Evolutionary conservation across 2,797 vertebrate species (phyloP).

Genomic region (Nasua narica): DNA sequence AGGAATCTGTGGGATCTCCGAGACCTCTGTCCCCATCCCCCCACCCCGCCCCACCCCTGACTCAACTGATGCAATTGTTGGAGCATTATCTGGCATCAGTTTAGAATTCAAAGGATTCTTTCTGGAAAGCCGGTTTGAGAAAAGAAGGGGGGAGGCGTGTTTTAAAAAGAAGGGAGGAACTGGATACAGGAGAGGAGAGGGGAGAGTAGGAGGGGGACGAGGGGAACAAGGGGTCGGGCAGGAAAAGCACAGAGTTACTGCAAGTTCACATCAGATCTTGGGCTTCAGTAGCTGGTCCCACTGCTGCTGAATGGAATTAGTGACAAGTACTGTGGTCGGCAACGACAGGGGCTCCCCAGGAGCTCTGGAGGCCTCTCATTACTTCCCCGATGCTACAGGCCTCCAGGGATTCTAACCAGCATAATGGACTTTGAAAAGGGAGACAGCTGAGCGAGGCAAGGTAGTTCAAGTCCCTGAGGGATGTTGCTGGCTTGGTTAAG

Average conservation of each 20-base stretch:
- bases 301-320: not conserved
- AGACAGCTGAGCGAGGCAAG: not conserved
- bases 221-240: not conserved
- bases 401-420: slow-evolving; percentile 31
- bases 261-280: not conserved
- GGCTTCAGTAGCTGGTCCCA: not conserved
- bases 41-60: not conserved
- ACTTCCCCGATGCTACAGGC: not conserved
- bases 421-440: slow-evolving; percentile 56
- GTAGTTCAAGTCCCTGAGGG: not conserved
- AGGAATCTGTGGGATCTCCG: not conserved
- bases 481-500: not conserved
- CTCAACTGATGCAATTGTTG: not conserved
- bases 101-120: not conserved
- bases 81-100: not conserved
- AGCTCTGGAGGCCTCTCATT: slow-evolving; percentile 46
- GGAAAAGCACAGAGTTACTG: not conserved
- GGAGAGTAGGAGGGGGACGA: not conserved
- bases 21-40: not conserved
- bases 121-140: not conserved
- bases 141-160: not conserved
- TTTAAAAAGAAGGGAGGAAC: not conserved
- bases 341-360: not conserved
- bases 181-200: not conserved
- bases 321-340: not conserved